Base-by-base conservation (phyloP, 2,797 vertebrate genomes). In the Gymnoscopelus braueri region DNA sequence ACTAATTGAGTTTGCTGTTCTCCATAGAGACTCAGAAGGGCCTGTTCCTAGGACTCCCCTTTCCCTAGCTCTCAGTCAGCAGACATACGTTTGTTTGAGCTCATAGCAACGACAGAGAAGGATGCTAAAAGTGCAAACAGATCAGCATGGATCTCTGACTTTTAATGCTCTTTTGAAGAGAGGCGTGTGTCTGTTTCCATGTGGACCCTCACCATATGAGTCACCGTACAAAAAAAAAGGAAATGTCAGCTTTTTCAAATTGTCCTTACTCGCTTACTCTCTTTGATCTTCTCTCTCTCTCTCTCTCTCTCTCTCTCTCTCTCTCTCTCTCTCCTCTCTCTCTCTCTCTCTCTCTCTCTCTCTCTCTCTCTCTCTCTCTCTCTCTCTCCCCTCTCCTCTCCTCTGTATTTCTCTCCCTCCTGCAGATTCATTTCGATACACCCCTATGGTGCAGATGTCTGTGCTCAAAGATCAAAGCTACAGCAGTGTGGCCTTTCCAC, bases 1-100 rank as follows among this genome's bases (percentile, higher is more conserved):
- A 75, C 81, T 84, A 79, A 89, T 81, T 82, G 71, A 78, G 67
- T 80, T 87, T 86, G 82, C 63, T 84, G 71, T 74, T 53, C 79
- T 48, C 62, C 26, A 44, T 75, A 74, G 52, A 77, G 60, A 75
- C 72, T 62, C 39, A 10, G 48, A 69, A 55, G 15, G 10, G 39
- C 39, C 56, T 66, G 23, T 4, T 77, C 66, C 61, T 19, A 29
- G 19, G 1, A 52, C 35, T 0, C 19, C 1, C 11, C 63, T 78
- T 48, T 50, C 13, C 60, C 60, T n/a, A 8, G 9, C 47, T 11
- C 23, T 12, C 23, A 10, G 39, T 47, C 24, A 35, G 65, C 73
- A 83, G 49, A 10, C 2, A 8, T 26, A 56, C 72, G 64, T 35
- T 48, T 65, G 48, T 84, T 83, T 74, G 24, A 24, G 8, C 32